phyloP scores from a whole-genome alignment of 2,797 vertebrate genomes.

The Sebastes paucispinis region DNA sequence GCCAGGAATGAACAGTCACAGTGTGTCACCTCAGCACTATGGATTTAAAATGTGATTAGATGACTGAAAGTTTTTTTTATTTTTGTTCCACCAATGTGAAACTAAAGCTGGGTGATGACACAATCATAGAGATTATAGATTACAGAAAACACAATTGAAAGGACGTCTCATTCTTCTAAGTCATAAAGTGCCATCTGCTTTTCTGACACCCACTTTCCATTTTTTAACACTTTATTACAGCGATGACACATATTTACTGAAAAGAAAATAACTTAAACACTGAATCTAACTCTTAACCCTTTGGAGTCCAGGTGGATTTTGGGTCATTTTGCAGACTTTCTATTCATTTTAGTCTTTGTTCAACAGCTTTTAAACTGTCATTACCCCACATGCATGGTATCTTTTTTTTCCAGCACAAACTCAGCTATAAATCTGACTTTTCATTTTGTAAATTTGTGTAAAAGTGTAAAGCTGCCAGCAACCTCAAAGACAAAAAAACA shows the following conservation, averaged over 20 bases:
- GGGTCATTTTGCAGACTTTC: neutral
- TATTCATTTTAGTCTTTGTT: neutral
- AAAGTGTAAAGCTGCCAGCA: neutral
- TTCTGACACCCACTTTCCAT: neutral
- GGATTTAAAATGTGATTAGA: slow-evolving; percentile 39
- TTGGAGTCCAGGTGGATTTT: neutral
- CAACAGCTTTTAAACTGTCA: too few species aligned
- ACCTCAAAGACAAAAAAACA: neutral
- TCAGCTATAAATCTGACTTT: neutral
- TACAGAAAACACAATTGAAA: slow-evolving; percentile 4
- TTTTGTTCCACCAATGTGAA: slow-evolving; percentile 24
- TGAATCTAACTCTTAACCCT: neutral
- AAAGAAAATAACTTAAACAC: neutral
- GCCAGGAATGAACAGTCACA: slow-evolving; percentile 27
- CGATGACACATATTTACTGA: neutral
- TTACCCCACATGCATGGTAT: neutral
- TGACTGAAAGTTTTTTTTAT: slow-evolving; percentile 16
- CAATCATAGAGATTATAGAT: neutral
- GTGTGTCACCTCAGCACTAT: slow-evolving; percentile 25
- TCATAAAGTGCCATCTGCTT: neutral
- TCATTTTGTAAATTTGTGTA: neutral
- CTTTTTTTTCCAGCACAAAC: neutral
- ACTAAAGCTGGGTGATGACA: slow-evolving; percentile 19
- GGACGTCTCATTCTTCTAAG: neutral
- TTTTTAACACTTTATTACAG: neutral